phyloP scores from a whole-genome alignment of 1,140 invertebrate genomes.

The Telenomus remus region DNA sequence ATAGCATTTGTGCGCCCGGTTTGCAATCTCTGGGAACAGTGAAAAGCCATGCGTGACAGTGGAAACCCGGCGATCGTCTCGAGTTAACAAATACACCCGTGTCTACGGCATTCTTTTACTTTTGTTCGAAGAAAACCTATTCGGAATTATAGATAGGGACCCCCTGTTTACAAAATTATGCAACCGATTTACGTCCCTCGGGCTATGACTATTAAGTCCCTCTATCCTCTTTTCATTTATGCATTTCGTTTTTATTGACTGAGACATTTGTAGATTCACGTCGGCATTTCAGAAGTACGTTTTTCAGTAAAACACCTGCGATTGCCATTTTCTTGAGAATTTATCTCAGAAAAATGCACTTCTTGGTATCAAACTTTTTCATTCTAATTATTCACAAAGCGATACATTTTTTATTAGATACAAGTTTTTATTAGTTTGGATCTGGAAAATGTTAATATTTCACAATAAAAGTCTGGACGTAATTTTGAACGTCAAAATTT shows the following conservation, averaged over 20 bases:
- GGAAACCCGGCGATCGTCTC: slow-evolving; percentile 17
- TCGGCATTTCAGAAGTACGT: slow-evolving; percentile 4
- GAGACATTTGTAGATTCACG: slow-evolving; percentile 4
- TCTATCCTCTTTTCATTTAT: slow-evolving; percentile 7
- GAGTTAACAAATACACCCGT: slow-evolving; percentile 34
- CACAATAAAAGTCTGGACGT: too few species aligned
- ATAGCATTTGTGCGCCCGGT: slow-evolving; percentile 29
- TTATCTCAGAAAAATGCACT: too few species aligned
- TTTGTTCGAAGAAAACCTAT: neutral
- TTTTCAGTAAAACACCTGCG: too few species aligned
- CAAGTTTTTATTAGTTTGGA: too few species aligned
- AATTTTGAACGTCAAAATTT: too few species aligned
- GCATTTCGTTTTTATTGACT: slow-evolving; percentile 13
- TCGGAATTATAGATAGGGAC: slow-evolving; percentile 17
- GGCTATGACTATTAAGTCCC: slow-evolving; percentile 8
- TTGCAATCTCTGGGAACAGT: slow-evolving; percentile 25
- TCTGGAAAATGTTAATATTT: too few species aligned
- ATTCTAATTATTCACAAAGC: too few species aligned
- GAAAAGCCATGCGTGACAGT: slow-evolving; percentile 36
- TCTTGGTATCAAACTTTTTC: too few species aligned
- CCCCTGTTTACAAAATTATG: slow-evolving; percentile 15
- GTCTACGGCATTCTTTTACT: slow-evolving; percentile 11
- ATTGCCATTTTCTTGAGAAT: too few species aligned
- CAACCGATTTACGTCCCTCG: slow-evolving; percentile 14
- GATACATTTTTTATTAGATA: too few species aligned